These are phyloP conservation scores for Lepisosteus oculatus DNA, from an alignment of 2,113 vertebrate genomes.

Conservation along the genomic window DNA sequence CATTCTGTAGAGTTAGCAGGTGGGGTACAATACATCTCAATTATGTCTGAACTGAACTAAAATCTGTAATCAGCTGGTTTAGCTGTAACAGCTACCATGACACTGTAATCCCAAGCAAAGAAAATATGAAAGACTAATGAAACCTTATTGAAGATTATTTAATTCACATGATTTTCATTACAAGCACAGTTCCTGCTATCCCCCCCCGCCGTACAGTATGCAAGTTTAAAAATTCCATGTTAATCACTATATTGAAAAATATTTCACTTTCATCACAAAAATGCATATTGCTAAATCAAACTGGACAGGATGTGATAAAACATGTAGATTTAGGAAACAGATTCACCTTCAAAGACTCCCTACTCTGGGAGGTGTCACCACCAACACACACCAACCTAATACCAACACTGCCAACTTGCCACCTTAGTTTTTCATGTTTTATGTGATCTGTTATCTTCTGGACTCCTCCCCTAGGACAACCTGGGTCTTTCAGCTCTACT, in stretches of 20 bases:
- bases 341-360: too few species aligned
- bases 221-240: constrained; percentile 14
- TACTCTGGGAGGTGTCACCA: too few species aligned
- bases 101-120: neutral
- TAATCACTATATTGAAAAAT: constrained; percentile 10
- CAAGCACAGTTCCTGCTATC: constrained; percentile 5
- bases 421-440: too few species aligned
- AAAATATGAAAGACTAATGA: neutral
- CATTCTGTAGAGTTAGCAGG: constrained; percentile 15
- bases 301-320: constrained; percentile 10
- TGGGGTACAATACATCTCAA: constrained; percentile 31
- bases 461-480: too few species aligned
- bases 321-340: neutral
- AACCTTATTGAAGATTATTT: neutral
- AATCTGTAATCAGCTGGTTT: neutral
- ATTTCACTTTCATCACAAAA: neutral
- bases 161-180: constrained; percentile 2
- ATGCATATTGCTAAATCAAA: constrained; percentile 6
- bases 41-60: constrained; percentile 15
- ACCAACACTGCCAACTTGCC: too few species aligned
- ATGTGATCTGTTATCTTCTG: too few species aligned
- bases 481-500: too few species aligned
- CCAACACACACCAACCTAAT: too few species aligned
- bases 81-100: neutral
- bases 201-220: constrained; percentile 17